These are phyloP conservation scores for Sinohyriopsis cumingii DNA, from an alignment of 2,888 invertebrate species.

Conservation along the genomic window DNA sequence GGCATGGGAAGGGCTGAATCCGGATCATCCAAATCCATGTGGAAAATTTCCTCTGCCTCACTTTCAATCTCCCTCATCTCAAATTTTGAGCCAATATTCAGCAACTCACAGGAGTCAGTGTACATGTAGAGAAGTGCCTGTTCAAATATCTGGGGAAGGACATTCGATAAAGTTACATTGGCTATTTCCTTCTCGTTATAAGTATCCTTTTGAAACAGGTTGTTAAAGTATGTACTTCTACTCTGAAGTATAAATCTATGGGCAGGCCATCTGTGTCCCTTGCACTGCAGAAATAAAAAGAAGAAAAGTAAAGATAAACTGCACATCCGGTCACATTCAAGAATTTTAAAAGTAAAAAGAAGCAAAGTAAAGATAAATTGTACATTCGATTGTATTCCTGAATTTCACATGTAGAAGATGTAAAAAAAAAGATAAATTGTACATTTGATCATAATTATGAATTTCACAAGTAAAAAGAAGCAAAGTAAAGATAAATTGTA, in stretches of 20 bases:
- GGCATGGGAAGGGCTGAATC: background rate
- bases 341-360: slow-evolving; percentile 15
- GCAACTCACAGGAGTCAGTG: slow-evolving; percentile 79
- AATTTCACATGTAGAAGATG: no score
- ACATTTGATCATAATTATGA: background rate
- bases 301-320: no score
- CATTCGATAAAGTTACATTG: slow-evolving; percentile 74
- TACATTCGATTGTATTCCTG: no score
- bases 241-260: slow-evolving; percentile 83
- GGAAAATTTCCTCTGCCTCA: slow-evolving; percentile 32
- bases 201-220: slow-evolving; percentile 14
- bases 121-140: slow-evolving; percentile 83
- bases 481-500: no score
- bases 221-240: slow-evolving; percentile 77
- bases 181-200: slow-evolving; percentile 24
- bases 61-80: slow-evolving; percentile 48
- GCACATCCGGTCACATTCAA: no score
- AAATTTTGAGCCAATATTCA: slow-evolving; percentile 72
- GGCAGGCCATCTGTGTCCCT: slow-evolving; percentile 78
- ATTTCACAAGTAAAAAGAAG: slow-evolving; percentile 12
- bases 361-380: no score
- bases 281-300: slow-evolving; percentile 73
- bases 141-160: slow-evolving; percentile 81
- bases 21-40: slow-evolving; percentile 22
- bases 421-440: slow-evolving; percentile 6